These are phyloP conservation scores for Ispidina picta DNA, from an alignment of 2,797 vertebrate species.

Conservation along the genomic window DNA sequence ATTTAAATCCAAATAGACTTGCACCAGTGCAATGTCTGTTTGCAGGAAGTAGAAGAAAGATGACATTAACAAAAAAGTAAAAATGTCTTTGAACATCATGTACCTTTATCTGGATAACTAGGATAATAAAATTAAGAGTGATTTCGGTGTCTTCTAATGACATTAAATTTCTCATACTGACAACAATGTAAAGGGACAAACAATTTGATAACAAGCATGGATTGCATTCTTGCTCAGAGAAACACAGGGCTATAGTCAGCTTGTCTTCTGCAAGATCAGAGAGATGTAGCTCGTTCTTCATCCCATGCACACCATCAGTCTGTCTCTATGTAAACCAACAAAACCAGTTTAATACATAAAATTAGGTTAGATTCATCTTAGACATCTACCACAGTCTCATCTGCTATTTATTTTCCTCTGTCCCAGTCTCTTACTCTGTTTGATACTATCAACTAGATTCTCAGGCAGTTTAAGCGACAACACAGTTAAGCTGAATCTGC, in stretches of 20 bases:
- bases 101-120: background rate
- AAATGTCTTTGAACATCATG: background rate
- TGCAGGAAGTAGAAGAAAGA: background rate
- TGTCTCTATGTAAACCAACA: background rate
- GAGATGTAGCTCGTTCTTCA: background rate
- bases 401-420: background rate
- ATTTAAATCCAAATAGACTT: conserved; percentile 21
- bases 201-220: background rate
- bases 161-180: background rate
- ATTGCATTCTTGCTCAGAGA: background rate
- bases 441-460: background rate
- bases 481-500: background rate
- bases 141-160: background rate
- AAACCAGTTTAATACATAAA: background rate
- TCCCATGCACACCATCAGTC: background rate
- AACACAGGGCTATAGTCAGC: background rate
- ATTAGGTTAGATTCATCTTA: background rate
- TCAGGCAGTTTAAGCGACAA: background rate
- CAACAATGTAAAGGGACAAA: background rate
- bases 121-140: conserved; percentile 1
- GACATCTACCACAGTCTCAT: background rate
- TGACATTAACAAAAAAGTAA: background rate
- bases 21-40: background rate
- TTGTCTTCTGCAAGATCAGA: background rate
- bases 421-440: background rate